phyloP scores from a whole-genome alignment of 2,113 vertebrate species.

The Sprattus sprattus region DNA sequence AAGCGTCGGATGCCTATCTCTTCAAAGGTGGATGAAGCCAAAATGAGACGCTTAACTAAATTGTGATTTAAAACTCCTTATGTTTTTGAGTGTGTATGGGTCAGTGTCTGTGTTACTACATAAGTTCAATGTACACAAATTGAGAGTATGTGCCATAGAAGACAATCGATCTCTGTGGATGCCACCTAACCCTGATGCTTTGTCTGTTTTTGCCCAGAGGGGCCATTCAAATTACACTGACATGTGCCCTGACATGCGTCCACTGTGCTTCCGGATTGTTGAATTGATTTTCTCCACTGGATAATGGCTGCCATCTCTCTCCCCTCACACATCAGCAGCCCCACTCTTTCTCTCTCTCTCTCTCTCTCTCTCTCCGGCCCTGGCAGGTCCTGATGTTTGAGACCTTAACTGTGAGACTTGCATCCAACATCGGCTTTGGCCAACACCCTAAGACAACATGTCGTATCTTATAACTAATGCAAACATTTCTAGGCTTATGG shows the following conservation, averaged over 20 bases:
- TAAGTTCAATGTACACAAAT: too few relatives aligned
- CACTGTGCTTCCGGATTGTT: constrained; percentile 11
- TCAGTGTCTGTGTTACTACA: background rate
- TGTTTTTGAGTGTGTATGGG: background rate
- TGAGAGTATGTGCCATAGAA: background rate
- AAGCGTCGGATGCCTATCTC: background rate
- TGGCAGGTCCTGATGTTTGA: background rate
- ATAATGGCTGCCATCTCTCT: constrained; percentile 6
- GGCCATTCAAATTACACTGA: constrained; percentile 30
- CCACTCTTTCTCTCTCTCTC: background rate
- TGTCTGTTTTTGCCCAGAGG: constrained; percentile 28
- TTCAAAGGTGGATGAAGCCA: background rate
- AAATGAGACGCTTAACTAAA: background rate
- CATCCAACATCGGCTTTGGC: background rate
- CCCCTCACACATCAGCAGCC: background rate
- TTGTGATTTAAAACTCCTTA: background rate
- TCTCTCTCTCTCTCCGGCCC: background rate
- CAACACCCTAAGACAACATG: background rate
- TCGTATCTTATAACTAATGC: background rate
- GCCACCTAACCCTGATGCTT: constrained; percentile 17
- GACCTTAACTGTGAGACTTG: background rate
- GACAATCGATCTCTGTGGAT: background rate
- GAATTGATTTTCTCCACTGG: constrained; percentile 14
- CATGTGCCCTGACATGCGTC: constrained; percentile 25
- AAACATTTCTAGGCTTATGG: background rate